These are phyloP conservation scores for Cybosia mesomella DNA, from an alignment of 2,888 invertebrate genomes.

Conservation along the genomic window DNA sequence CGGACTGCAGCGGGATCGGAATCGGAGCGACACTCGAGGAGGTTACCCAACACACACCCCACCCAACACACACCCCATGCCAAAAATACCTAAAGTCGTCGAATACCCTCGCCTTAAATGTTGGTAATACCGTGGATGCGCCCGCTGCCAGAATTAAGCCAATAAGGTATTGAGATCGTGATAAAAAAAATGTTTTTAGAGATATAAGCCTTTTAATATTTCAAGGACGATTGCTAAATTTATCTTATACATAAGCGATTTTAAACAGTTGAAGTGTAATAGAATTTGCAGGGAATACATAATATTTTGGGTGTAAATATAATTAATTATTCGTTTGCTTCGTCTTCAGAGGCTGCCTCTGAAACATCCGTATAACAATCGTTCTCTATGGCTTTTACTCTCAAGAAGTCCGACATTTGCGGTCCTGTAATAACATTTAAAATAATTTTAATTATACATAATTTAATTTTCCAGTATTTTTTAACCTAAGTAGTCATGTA, in stretches of 20 bases:
- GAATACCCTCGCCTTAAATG: too few relatives aligned
- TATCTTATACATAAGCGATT: conserved; percentile 14
- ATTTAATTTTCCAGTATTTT: too few relatives aligned
- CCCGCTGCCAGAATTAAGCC: too few relatives aligned
- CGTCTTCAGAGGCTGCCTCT: conserved; percentile 79
- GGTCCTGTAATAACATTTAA: conserved; percentile 66
- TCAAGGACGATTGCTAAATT: conserved; percentile 23
- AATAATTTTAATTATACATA: too few relatives aligned
- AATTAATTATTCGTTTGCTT: conserved; percentile 55
- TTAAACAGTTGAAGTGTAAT: conserved; percentile 10
- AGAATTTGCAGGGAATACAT: conserved; percentile 22
- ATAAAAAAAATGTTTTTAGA: not conserved
- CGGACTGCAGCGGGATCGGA: too few relatives aligned
- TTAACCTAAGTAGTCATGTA: too few relatives aligned
- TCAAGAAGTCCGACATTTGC: conserved; percentile 72
- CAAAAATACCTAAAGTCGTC: too few relatives aligned
- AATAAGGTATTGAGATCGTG: not conserved
- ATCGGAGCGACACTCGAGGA: too few relatives aligned
- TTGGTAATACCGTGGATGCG: too few relatives aligned
- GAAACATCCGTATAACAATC: conserved; percentile 84
- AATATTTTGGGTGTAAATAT: conserved; percentile 15
- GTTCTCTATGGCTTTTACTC: conserved; percentile 74
- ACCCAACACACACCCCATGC: too few relatives aligned
- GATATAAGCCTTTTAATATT: conserved; percentile 42
- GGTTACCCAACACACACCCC: too few relatives aligned